Percentiles rank a stretch among this genome's conserved stretches.
Evolutionary conservation across 2,797 vertebrate genomes (phyloP).

Genomic region (Thalassophryne amazonica): DNA sequence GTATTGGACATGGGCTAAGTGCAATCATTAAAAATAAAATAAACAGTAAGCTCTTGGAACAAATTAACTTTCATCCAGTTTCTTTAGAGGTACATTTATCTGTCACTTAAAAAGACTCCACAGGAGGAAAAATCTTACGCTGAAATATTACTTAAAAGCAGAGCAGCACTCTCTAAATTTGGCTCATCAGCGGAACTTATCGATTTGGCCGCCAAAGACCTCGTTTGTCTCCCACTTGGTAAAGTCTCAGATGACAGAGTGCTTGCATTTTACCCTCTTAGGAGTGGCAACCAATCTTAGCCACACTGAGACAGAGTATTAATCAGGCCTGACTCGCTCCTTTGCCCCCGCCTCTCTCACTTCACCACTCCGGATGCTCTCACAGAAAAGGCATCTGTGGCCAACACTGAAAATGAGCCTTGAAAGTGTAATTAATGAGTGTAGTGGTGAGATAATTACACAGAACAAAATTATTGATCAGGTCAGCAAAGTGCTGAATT

Average conservation of each 20-base stretch:
- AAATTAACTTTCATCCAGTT: background rate
- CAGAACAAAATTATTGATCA: constrained; percentile 74
- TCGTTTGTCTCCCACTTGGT: constrained; percentile 59
- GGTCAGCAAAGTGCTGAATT: constrained; percentile 49
- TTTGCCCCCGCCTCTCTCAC: background rate
- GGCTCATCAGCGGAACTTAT: constrained; percentile 54
- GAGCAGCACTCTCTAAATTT: constrained; percentile 43
- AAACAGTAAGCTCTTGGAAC: background rate
- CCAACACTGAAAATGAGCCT: constrained; percentile 71
- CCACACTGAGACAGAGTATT: constrained; percentile 56
- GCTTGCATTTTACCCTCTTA: constrained; percentile 47
- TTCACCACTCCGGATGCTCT: constrained; percentile 40
- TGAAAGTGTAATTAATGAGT: constrained; percentile 75
- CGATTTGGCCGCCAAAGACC: constrained; percentile 54
- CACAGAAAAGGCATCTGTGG: constrained; percentile 46
- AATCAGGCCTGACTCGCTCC: constrained; percentile 49
- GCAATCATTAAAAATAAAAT: too few relatives aligned
- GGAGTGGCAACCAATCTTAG: constrained; percentile 56
- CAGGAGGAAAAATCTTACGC: constrained; percentile 26
- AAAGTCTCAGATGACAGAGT: constrained; percentile 59
- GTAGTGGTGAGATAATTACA: constrained; percentile 71
- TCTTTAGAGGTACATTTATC: background rate
- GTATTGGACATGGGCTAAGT: too few relatives aligned
- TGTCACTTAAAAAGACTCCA: background rate
- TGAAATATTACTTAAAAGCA: constrained; percentile 21